phyloP scores from a whole-genome alignment of 2,797 vertebrate genomes.

The Mycteria americana region DNA sequence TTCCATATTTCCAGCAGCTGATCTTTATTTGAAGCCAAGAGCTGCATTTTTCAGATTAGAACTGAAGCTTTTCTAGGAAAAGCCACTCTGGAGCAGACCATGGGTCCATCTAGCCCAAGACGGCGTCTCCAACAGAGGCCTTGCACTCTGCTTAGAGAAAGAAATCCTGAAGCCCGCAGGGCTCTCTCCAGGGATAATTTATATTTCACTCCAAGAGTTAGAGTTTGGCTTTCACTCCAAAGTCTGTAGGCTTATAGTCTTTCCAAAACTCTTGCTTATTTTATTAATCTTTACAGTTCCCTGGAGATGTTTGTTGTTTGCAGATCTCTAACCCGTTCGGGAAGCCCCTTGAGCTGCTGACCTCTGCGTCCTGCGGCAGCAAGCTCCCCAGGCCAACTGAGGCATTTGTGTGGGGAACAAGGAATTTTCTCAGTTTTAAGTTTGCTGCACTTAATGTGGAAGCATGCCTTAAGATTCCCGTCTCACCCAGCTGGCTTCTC shows the following conservation, averaged over 20 bases:
- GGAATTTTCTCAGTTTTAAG: background rate
- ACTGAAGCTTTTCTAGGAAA: constrained; percentile 58
- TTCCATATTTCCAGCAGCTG: constrained; percentile 66
- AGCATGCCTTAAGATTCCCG: background rate
- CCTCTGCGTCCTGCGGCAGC: fast-evolving
- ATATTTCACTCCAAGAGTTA: background rate
- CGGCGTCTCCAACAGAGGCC: background rate
- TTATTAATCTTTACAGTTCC: constrained; percentile 33
- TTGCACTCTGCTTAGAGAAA: background rate
- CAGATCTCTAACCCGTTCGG: background rate
- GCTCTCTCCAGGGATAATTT: constrained; percentile 29
- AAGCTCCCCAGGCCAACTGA: background rate
- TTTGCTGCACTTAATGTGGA: background rate
- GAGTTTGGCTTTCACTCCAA: constrained; percentile 39
- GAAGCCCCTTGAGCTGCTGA: background rate
- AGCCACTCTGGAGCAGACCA: background rate
- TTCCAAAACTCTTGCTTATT: constrained; percentile 40
- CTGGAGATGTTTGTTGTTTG: background rate
- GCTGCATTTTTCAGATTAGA: constrained; percentile 40
- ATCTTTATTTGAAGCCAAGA: constrained; percentile 58
- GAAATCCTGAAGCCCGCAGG: background rate
- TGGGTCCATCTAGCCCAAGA: background rate
- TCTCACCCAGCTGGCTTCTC: constrained; percentile 6
- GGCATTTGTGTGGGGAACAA: background rate
- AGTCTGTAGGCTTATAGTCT: constrained; percentile 11